These are phyloP conservation scores for Lophura nycthemera DNA, from an alignment of 2,113 vertebrate species.

Conservation along the genomic window DNA sequence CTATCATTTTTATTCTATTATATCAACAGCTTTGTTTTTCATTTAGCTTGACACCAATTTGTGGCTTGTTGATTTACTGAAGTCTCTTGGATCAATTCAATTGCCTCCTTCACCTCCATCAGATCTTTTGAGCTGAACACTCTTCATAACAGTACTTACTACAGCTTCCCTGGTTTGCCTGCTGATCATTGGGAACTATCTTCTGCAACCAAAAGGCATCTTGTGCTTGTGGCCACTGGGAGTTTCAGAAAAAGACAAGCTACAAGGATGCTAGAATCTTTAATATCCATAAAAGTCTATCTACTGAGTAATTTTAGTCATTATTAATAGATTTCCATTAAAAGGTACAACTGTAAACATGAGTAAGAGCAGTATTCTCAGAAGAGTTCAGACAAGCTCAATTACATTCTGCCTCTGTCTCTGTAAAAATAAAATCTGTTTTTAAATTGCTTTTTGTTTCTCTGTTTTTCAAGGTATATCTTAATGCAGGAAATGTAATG, in stretches of 20 bases:
- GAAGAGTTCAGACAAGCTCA: not conserved
- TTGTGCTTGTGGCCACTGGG: not conserved
- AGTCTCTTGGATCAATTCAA: not conserved
- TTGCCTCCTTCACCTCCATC: not conserved
- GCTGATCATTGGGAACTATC: not conserved
- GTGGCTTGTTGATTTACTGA: not conserved
- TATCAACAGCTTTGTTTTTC: not conserved
- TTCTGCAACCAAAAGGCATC: not conserved
- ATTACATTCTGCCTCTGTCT: not conserved
- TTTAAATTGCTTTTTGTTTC: not conserved
- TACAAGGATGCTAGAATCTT: not conserved
- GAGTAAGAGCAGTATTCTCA: not conserved
- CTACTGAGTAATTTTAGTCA: not conserved
- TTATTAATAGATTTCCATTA: not conserved
- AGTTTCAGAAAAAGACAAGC: not conserved
- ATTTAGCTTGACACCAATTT: not conserved
- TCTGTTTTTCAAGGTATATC: not conserved
- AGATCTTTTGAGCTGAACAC: not conserved
- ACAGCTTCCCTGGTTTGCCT: not conserved
- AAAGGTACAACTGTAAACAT: not conserved
- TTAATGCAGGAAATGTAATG: not conserved
- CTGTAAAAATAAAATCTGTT: not conserved
- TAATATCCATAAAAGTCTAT: not conserved
- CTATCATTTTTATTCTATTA: not conserved
- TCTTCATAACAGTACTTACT: not conserved